Evolutionary conservation across 2,797 vertebrate genomes (phyloP).

Genomic region (Zalophus californianus): DNA sequence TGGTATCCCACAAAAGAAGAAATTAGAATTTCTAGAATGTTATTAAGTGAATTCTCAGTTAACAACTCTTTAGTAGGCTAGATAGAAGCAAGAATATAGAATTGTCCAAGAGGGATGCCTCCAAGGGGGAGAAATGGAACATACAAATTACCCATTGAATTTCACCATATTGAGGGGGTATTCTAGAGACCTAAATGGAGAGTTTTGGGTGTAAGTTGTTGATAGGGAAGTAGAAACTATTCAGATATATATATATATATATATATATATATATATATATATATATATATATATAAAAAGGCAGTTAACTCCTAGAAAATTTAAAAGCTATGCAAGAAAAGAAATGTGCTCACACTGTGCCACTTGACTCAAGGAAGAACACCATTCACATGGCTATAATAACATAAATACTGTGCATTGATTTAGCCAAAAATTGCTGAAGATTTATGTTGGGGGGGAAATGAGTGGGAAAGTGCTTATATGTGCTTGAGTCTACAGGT

Average conservation of each 20-base stretch:
- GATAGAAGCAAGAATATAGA: background rate
- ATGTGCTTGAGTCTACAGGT: background rate
- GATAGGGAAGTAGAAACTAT: background rate
- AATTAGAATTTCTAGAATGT: slow-evolving; percentile 36
- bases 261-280: background rate
- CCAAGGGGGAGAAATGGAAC: background rate
- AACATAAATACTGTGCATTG: background rate
- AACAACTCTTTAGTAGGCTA: background rate
- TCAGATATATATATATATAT: background rate
- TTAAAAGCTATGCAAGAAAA: background rate
- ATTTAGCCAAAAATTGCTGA: slow-evolving; percentile 18
- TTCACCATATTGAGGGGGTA: background rate
- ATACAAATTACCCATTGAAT: background rate
- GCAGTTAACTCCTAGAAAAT: background rate
- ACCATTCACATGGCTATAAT: background rate
- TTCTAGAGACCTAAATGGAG: background rate
- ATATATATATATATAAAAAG: background rate
- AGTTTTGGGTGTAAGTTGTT: background rate
- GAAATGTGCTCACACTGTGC: background rate
- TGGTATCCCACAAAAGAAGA: background rate
- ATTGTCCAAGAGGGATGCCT: background rate
- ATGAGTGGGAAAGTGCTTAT: background rate
- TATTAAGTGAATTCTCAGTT: background rate
- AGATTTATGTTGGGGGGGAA: background rate
- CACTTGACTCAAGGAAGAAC: background rate